Evolutionary conservation across 2,113 vertebrate genomes (phyloP).

Genomic region (Otolemur garnettii): DNA sequence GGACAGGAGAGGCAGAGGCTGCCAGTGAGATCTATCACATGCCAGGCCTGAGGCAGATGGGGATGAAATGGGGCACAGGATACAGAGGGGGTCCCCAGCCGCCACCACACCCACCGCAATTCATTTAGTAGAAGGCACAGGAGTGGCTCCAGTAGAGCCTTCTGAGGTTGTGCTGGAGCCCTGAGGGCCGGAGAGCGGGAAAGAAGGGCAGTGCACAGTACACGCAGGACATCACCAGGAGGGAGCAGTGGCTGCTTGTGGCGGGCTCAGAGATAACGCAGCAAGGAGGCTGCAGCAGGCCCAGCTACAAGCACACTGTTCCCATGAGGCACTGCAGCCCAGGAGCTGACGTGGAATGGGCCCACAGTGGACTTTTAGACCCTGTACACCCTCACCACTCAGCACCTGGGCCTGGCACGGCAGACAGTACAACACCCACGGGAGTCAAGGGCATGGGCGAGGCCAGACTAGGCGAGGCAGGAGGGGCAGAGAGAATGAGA

Average conservation of each 20-base stretch:
- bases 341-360: slow-evolving; percentile 41
- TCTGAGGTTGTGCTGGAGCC: not conserved
- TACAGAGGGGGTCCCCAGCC: slow-evolving; percentile 64
- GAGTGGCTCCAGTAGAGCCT: not conserved
- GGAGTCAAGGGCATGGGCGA: slow-evolving; percentile 78
- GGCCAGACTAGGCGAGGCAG: slow-evolving; percentile 63
- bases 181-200: slow-evolving; percentile 60
- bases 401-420: slow-evolving; percentile 48
- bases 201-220: slow-evolving; percentile 61
- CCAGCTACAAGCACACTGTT: not conserved
- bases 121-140: slow-evolving; percentile 52
- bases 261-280: slow-evolving; percentile 10
- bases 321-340: slow-evolving; percentile 68
- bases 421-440: slow-evolving; percentile 67
- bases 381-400: slow-evolving; percentile 4
- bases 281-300: slow-evolving; percentile 72
- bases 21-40: not conserved
- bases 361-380: slow-evolving; percentile 41
- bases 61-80: not conserved
- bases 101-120: slow-evolving; percentile 71
- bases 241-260: not conserved
- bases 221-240: not conserved
- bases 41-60: not conserved
- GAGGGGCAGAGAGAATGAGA: slow-evolving; percentile 49
- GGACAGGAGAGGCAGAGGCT: not conserved